A percentile compares a stretch with the other conserved stretches of the same genome.
Conservation (phyloP, 2,113 vertebrate genomes). For the Mionectes macconnelli region DNA sequence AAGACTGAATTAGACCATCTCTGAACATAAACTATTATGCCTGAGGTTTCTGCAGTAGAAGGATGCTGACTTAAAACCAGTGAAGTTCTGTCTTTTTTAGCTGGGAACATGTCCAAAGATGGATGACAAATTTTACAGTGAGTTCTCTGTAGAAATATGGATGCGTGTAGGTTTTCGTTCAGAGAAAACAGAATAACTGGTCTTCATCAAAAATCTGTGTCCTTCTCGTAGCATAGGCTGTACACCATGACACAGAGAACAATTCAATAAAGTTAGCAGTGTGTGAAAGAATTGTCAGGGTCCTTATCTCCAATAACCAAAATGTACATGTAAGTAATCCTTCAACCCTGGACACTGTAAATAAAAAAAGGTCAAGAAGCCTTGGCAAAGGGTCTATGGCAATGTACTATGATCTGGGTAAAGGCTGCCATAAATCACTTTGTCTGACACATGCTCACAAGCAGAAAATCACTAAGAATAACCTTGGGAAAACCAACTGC, state of each 20-base stretch:
- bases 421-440: conserved; percentile 26
- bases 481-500: background rate
- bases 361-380: conserved; percentile 21
- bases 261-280: conserved; percentile 25
- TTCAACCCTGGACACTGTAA: background rate
- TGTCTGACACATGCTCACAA: background rate
- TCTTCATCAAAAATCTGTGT: background rate
- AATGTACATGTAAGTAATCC: background rate
- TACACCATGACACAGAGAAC: background rate
- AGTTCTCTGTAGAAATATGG: background rate
- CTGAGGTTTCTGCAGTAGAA: background rate
- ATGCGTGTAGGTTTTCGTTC: background rate
- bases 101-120: background rate
- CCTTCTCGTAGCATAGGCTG: background rate
- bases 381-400: background rate
- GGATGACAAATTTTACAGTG: background rate
- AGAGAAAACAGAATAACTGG: background rate
- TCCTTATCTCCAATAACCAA: conserved; percentile 27
- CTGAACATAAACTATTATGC: background rate
- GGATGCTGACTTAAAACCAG: background rate
- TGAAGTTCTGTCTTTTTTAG: background rate
- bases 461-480: background rate
- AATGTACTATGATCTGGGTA: background rate
- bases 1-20: background rate
- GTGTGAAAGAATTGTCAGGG: background rate